phyloP scores from a whole-genome alignment of 2,113 vertebrate genomes.

The Pituophis catenifer region DNA sequence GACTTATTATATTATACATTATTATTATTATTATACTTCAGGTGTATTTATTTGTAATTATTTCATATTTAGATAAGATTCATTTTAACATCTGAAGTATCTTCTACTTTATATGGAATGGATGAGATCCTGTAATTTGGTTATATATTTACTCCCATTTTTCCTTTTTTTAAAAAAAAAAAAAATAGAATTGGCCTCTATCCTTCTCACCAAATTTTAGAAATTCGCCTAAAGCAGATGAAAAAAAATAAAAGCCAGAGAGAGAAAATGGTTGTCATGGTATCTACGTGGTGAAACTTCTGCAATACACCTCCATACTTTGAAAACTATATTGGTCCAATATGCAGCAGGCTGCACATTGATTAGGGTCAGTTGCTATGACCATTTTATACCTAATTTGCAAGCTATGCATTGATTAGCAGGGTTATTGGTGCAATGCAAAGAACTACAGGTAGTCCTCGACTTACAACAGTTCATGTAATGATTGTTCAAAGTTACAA shows the following conservation, averaged over 20 bases:
- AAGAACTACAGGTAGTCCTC: neutral
- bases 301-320: neutral
- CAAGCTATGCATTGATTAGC: neutral
- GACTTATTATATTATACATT: neutral
- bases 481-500: neutral
- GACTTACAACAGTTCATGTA: neutral
- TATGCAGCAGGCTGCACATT: neutral
- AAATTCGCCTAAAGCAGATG: neutral
- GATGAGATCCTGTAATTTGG: neutral
- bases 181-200: neutral
- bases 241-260: neutral
- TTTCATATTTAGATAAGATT: neutral
- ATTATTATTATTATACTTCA: neutral
- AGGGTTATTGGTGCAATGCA: neutral
- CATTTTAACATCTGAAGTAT: neutral
- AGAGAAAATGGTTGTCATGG: neutral
- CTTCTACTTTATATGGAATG: neutral
- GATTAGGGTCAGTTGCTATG: neutral
- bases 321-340: neutral
- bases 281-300: neutral
- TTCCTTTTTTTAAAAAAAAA: neutral
- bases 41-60: neutral
- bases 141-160: neutral
- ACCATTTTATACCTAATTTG: neutral
- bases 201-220: neutral